Conservation (phyloP, 2,113 vertebrate genomes). For the Oenanthe oenanthe region DNA sequence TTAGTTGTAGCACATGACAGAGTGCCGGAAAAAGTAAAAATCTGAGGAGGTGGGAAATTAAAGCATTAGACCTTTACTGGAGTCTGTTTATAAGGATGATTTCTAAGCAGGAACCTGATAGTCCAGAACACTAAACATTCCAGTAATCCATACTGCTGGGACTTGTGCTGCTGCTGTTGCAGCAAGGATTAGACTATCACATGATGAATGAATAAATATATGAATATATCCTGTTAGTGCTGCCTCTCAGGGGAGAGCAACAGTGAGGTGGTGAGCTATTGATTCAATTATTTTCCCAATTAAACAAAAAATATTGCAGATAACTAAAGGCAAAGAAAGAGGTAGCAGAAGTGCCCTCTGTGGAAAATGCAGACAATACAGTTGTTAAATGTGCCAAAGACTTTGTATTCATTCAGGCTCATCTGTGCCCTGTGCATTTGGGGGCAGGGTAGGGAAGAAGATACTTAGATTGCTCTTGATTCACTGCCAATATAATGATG, state of each 20-base stretch:
- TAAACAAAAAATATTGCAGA: constrained; percentile 21
- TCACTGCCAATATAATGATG: not conserved
- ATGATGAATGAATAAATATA: constrained; percentile 1
- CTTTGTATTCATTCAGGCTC: not conserved
- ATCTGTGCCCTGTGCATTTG: not conserved
- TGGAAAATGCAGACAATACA: not conserved
- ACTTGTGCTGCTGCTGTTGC: not conserved
- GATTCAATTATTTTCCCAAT: constrained; percentile 39
- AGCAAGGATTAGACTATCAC: not conserved
- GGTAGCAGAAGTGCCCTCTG: not conserved
- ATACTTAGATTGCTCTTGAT: not conserved
- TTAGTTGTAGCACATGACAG: constrained; percentile 1
- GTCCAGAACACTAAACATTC: constrained; percentile 8
- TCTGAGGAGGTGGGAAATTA: constrained; percentile 11
- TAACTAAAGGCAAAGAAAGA: not conserved
- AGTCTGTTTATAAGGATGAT: constrained; percentile 24
- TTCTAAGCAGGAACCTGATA: not conserved
- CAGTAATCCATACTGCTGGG: not conserved
- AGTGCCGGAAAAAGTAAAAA: not conserved
- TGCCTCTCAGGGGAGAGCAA: not conserved
- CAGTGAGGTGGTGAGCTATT: not conserved
- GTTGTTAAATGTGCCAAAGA: not conserved
- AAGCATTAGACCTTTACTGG: constrained; percentile 2
- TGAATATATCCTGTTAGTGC: not conserved
- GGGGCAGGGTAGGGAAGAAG: not conserved